Conservation (phyloP, 1,140 invertebrate genomes). For the Macrobrachium rosenbergii region DNA sequence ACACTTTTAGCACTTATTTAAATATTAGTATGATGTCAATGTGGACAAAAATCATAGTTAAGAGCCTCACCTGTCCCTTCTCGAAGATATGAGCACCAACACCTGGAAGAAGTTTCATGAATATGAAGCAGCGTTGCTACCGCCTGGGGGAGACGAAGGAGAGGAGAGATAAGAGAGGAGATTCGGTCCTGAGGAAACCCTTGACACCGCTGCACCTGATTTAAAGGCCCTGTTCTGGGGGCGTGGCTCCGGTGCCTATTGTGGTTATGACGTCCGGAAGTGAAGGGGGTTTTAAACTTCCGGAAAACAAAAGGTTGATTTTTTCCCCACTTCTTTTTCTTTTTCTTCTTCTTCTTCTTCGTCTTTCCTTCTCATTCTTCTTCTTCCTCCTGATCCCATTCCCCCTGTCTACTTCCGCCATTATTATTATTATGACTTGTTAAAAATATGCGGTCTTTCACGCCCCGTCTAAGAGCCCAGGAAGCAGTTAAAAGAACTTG, state of each 20-base stretch:
- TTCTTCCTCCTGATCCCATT: conserved; percentile 17
- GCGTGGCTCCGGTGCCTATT: neutral
- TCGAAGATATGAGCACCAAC: too few species aligned
- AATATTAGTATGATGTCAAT: too few species aligned
- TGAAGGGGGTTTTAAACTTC: conserved; percentile 30
- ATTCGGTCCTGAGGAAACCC: neutral
- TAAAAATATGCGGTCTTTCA: conserved; percentile 46
- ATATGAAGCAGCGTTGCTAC: neutral
- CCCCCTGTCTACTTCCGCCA: conserved; percentile 25
- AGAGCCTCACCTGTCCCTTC: too few species aligned
- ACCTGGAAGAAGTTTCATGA: too few species aligned
- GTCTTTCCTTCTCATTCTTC: neutral
- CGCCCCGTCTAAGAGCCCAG: neutral
- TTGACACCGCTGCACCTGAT: conserved; percentile 36
- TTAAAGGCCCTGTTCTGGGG: conserved; percentile 4
- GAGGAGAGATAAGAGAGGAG: too few species aligned
- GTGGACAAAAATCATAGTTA: too few species aligned
- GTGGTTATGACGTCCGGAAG: conserved; percentile 50
- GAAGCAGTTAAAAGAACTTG: too few species aligned
- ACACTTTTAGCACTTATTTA: too few species aligned
- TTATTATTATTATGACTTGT: conserved; percentile 45
- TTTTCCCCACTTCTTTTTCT: neutral
- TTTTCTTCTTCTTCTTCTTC: conserved; percentile 5
- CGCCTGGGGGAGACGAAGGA: neutral
- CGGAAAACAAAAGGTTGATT: neutral